Evolutionary conservation across 2,888 invertebrate species (phyloP), one percentile per base, ranked within the genome.

Genomic region (Xanthostigma xanthostigma): DNA sequence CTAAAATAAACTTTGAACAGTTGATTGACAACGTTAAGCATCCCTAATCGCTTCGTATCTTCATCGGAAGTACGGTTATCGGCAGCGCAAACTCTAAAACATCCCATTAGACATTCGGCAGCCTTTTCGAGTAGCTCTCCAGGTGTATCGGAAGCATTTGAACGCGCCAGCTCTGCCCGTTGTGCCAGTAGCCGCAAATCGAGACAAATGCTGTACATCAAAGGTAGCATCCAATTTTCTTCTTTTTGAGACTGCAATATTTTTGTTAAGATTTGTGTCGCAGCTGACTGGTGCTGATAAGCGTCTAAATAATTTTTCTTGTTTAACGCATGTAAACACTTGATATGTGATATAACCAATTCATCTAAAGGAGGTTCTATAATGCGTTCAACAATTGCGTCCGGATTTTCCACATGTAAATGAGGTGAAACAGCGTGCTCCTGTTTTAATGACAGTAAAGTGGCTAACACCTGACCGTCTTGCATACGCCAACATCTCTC

Each of bases 1-100:
- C 89, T 80, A 57, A 68, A 68, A 55, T 68, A 68, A n/a, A 89
- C 84, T 71, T 97, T 96, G 56, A 98, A 89, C 6, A 98, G 74
- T 65, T 98, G 97, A 71, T 98, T 98, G 0, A 97, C 94, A 52
- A 98, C 73, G 59, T 86, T 85, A 57, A 98, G 69, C 92, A 98
- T 96, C 49, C 96, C 97, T 70, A 93, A 79, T 59, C 93, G 81
- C 68, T 98, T 98, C 0, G 96, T 93, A 53, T 91, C 89, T 49
- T 84, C 83, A 57, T 92, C 89, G 1, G 88, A 79, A 8, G 93
- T 85, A 52, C 93, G 78, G 64, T 89, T 93, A 64, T 96, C 95
- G 17, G 91, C 91, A 11, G 94, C 93, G 68, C 95, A 96, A 6
- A 95, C 87, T 57, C 95, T 74, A 68, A 96, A 96, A 66, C 92